A percentile compares a stretch with the other conserved stretches of the same genome.
Conservation (phyloP, 2,113 vertebrate species). For the Mellivora capensis region DNA sequence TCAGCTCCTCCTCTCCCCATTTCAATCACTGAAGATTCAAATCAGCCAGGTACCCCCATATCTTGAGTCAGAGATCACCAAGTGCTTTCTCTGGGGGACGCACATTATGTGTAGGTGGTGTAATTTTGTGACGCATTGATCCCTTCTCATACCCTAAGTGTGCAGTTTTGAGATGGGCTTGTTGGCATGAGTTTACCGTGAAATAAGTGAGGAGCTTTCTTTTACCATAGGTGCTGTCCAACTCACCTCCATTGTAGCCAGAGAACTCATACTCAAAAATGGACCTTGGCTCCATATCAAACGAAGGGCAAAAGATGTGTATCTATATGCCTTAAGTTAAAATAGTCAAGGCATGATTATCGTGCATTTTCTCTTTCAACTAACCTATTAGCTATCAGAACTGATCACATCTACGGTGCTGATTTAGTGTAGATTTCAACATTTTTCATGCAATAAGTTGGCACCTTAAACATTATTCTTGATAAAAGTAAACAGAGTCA, state of each 20-base stretch:
- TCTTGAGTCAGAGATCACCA: background rate
- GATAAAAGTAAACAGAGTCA: background rate
- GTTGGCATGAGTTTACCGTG: background rate
- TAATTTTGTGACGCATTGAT: background rate
- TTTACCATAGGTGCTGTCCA: background rate
- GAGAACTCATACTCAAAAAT: background rate
- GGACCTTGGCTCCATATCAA: background rate
- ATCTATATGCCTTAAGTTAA: background rate
- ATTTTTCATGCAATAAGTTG: background rate
- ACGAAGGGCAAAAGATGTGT: too few relatives aligned
- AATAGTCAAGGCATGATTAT: background rate
- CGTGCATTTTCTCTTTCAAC: background rate
- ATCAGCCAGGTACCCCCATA: background rate
- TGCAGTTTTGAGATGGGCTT: background rate
- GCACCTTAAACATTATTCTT: background rate
- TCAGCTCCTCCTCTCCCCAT: background rate
- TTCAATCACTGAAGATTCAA: background rate
- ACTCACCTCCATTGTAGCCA: background rate
- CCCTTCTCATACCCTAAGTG: background rate
- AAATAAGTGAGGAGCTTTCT: background rate
- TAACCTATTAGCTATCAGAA: background rate
- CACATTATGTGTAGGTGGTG: background rate
- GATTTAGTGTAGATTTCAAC: background rate
- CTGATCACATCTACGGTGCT: too few relatives aligned
- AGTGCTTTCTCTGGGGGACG: background rate